A percentile compares a stretch with the other conserved stretches of the same genome.
These are phyloP conservation scores for Flexamia atlantica DNA, from an alignment of 2,888 invertebrate species.

Conservation along the genomic window DNA sequence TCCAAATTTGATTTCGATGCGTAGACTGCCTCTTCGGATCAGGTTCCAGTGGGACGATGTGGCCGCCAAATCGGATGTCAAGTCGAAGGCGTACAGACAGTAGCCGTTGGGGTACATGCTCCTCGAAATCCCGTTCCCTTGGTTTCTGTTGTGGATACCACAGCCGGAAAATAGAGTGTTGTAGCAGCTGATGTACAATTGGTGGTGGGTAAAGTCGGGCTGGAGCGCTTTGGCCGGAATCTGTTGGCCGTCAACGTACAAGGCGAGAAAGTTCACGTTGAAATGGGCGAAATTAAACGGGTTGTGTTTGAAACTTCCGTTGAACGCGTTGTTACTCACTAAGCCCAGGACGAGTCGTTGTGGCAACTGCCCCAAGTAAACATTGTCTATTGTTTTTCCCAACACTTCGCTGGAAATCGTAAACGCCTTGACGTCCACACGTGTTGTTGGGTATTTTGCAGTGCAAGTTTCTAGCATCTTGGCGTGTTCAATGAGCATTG, in stretches of 20 bases:
- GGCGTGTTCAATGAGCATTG: slow-evolving; percentile 69
- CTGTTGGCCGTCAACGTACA: slow-evolving; percentile 68
- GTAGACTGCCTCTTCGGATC: slow-evolving; percentile 52
- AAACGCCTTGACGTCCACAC: slow-evolving; percentile 68
- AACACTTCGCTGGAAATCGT: slow-evolving; percentile 67
- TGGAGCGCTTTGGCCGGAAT: slow-evolving; percentile 59
- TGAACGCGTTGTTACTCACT: slow-evolving; percentile 52
- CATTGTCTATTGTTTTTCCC: slow-evolving; percentile 68
- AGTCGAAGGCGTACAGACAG: slow-evolving; percentile 70
- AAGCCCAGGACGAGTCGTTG: slow-evolving; percentile 71
- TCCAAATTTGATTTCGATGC: slow-evolving; percentile 65
- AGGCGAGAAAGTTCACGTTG: slow-evolving; percentile 65
- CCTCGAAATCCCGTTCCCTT: slow-evolving; percentile 57
- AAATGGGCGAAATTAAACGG: slow-evolving; percentile 65
- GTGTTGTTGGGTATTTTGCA: slow-evolving; percentile 69
- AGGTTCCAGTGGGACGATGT: slow-evolving; percentile 39
- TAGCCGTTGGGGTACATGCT: slow-evolving; percentile 67
- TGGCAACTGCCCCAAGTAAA: slow-evolving; percentile 71
- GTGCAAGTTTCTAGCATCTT: slow-evolving; percentile 67
- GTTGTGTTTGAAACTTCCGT: slow-evolving; percentile 31
- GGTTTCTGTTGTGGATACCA: slow-evolving; percentile 7
- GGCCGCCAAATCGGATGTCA: slow-evolving; percentile 70
- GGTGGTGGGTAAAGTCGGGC: slow-evolving; percentile 64
- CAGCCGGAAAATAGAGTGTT: slow-evolving; percentile 16
- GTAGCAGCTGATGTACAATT: slow-evolving; percentile 7